Evolutionary conservation across 2,113 vertebrate genomes (phyloP).

Genomic region (Acrocephalus arundinaceus): DNA sequence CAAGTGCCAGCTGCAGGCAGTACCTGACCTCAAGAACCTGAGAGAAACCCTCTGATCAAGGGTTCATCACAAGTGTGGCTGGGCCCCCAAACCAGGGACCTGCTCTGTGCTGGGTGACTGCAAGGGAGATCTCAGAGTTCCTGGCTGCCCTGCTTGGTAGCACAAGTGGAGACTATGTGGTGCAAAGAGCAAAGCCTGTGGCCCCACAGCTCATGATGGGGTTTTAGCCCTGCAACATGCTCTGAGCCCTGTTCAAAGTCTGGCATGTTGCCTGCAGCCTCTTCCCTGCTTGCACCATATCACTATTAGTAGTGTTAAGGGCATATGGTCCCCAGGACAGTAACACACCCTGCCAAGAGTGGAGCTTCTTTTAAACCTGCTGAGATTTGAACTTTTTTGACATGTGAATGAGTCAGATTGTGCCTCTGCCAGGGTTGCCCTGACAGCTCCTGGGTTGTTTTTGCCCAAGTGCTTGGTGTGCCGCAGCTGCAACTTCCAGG

Average conservation of each 20-base stretch:
- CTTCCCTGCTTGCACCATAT: neutral
- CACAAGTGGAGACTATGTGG: neutral
- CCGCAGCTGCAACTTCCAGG: neutral
- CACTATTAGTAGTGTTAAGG: neutral
- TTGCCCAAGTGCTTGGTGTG: neutral
- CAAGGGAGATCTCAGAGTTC: neutral
- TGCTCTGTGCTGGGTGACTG: neutral
- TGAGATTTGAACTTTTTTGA: neutral
- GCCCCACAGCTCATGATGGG: rapidly evolving
- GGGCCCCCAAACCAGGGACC: neutral
- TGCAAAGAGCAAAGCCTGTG: neutral
- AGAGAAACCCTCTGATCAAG: neutral
- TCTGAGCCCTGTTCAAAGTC: neutral
- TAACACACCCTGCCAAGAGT: neutral
- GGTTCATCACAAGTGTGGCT: rapidly evolving
- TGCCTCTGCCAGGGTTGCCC: neutral
- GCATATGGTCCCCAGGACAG: neutral
- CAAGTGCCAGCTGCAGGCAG: neutral
- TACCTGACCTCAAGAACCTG: neutral
- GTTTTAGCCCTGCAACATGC: neutral
- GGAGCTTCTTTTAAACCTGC: neutral
- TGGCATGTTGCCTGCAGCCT: neutral
- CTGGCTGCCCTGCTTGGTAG: neutral
- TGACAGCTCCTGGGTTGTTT: neutral
- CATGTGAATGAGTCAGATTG: neutral